phyloP scores from a whole-genome alignment of 2,888 invertebrate species.

The Sarcophaga rosellei region DNA sequence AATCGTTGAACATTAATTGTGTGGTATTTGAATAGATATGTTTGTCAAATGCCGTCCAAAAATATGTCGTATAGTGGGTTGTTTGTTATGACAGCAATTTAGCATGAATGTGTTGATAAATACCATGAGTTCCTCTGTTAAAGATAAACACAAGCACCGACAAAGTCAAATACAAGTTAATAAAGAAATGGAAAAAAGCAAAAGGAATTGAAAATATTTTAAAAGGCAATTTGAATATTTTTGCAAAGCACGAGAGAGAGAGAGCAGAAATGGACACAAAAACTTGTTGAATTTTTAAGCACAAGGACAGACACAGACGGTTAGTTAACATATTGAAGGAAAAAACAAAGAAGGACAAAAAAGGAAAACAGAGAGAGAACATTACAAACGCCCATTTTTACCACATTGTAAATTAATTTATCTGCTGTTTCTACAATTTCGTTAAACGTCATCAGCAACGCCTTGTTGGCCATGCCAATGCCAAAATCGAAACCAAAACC shows the following conservation, averaged over 20 bases:
- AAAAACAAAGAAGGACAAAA: conserved; percentile 5
- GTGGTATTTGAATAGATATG: conserved; percentile 10
- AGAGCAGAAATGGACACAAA: conserved; percentile 9
- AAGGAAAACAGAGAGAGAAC: not conserved
- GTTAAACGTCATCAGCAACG: not conserved
- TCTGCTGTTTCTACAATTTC: conserved; percentile 45
- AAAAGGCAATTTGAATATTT: conserved; percentile 53
- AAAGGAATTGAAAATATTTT: conserved; percentile 30
- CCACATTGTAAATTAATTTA: conserved; percentile 63
- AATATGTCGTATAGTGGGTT: conserved; percentile 56
- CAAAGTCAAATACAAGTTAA: conserved; percentile 2
- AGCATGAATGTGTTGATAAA: conserved; percentile 52
- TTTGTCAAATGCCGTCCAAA: conserved; percentile 43
- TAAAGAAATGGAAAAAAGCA: not conserved
- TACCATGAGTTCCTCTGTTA: conserved; percentile 12
- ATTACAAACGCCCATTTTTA: conserved; percentile 56
- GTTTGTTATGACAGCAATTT: conserved; percentile 67
- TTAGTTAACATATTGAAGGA: not conserved
- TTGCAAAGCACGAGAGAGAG: conserved; percentile 1
- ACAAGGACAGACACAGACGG: conserved; percentile 32
- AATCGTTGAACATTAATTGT: conserved; percentile 43
- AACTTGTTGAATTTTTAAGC: conserved; percentile 57
- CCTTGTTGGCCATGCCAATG: not conserved
- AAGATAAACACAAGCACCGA: conserved; percentile 5
- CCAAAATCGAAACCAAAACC: not conserved